A percentile compares a stretch with the other conserved stretches of the same genome.
Conservation (phyloP, 2,797 vertebrate species). For the Platalea minor region DNA sequence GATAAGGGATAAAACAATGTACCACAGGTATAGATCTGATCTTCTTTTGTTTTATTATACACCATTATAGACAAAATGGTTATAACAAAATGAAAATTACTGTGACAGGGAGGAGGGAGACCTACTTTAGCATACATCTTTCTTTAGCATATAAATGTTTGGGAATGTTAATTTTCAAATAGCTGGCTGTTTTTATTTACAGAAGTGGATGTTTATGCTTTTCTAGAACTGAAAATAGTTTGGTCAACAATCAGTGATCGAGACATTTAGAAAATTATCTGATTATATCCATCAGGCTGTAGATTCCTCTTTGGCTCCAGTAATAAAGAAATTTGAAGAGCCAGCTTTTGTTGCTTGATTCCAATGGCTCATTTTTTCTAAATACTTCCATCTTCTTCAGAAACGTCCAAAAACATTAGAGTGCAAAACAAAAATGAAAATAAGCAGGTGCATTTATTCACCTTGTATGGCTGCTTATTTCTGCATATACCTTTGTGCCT, state of each 20-base stretch:
- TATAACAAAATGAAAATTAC: neutral
- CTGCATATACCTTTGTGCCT: neutral
- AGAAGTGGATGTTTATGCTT: neutral
- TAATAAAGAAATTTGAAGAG: neutral
- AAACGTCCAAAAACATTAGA: neutral
- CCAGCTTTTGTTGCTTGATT: neutral
- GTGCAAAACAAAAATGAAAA: neutral
- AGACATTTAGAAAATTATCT: neutral
- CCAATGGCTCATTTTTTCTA: fast-evolving
- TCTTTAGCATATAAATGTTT: neutral
- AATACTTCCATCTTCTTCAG: neutral
- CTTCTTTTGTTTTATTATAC: neutral
- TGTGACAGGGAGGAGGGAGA: neutral
- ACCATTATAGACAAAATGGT: neutral
- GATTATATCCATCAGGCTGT: neutral
- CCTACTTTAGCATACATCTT: neutral
- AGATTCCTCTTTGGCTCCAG: neutral
- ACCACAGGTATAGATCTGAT: neutral
- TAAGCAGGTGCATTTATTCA: neutral
- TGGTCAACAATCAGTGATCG: neutral
- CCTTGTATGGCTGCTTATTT: neutral
- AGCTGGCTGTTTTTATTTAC: neutral
- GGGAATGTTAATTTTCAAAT: neutral
- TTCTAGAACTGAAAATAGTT: neutral
- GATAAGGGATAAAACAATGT: neutral